Evolutionary conservation across 23 tunicate species (phyloP), one percentile per base, ranked within the genome.

Genomic region (Botrylloides violaceus): DNA sequence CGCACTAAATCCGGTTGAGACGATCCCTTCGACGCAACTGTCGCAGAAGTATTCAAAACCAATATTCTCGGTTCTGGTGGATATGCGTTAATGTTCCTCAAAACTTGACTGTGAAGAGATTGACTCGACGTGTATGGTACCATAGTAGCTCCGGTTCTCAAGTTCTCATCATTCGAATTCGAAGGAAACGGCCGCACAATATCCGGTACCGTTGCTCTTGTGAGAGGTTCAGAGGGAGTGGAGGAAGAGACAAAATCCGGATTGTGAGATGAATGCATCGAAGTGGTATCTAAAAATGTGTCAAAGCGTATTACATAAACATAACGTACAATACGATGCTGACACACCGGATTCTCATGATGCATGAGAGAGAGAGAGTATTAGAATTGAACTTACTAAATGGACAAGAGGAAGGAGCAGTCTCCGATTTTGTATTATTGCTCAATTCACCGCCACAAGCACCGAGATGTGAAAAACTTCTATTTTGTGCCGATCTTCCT

Each of bases 201-300:
- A 9, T 63, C 70, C 33, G 70, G 70, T 15, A 63, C 33, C 7
- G 70, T 26, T 29, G 70, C 35, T 15, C 53, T 43, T 6, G 19
- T 22, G 30, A 59, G 6, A 12, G 55, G 55, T 58, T 58, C 62
- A 3, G 35, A 7, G 3, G 70, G 18, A 19, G 70, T 27, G 33
- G 70, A 3, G 9, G 30, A 21, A 31, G 35, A 19, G 4, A 28
- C 35, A 63, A 33, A 33, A 6, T 59, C 64, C 9, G 30, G 29
- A 21, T 59, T 26, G 28, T 68, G 74, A 4, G 74, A 68, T 1
- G 74, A 68, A 43, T 68, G 74, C 74, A 68, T 68, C 25, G 74
- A 25, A n/a, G n/a, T n/a, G n/a, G n/a, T n/a, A n/a, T n/a, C n/a
- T n/a, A n/a, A n/a, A n/a, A n/a, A n/a, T n/a, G n/a, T n/a, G n/a